Evolutionary conservation across 2,113 vertebrate species (phyloP).

Genomic region (Hyperopisus bebe): DNA sequence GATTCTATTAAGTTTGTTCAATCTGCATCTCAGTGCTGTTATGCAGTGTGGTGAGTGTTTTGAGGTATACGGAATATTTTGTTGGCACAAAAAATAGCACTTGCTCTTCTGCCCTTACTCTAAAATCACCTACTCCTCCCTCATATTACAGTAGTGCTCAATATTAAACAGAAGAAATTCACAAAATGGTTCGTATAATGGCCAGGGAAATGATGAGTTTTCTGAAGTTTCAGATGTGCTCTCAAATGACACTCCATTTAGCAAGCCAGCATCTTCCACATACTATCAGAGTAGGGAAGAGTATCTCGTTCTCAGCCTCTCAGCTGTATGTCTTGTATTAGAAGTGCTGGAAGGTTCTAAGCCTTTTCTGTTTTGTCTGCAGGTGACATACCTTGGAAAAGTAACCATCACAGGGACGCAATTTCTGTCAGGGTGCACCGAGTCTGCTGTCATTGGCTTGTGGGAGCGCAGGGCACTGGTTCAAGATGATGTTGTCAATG

Average conservation of each 20-base stretch:
- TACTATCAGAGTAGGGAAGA: not conserved
- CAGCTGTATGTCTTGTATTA: not conserved
- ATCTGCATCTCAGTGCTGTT: not conserved
- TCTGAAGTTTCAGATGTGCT: not conserved
- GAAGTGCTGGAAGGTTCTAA: not conserved
- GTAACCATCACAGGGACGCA: slow-evolving; percentile 84
- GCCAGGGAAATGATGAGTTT: not conserved
- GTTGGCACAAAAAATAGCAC: not conserved
- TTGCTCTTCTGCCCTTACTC: not conserved
- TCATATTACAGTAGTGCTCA: not conserved
- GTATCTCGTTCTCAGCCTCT: not conserved
- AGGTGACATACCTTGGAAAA: slow-evolving; percentile 95
- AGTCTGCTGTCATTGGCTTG: slow-evolving; percentile 86
- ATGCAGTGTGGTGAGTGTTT: not conserved
- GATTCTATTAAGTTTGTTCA: not conserved
- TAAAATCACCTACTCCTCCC: not conserved
- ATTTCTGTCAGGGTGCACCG: slow-evolving; percentile 92
- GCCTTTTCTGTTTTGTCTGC: slow-evolving; percentile 34
- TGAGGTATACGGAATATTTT: not conserved
- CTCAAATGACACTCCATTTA: not conserved
- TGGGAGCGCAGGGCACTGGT: slow-evolving; percentile 71
- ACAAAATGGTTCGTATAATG: not conserved
- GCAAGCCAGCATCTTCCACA: not conserved
- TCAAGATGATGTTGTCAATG: slow-evolving; percentile 61
- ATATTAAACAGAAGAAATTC: not conserved